Conservation (phyloP, 92 coral and sea anemone species). For the Heteractis magnifica region DNA sequence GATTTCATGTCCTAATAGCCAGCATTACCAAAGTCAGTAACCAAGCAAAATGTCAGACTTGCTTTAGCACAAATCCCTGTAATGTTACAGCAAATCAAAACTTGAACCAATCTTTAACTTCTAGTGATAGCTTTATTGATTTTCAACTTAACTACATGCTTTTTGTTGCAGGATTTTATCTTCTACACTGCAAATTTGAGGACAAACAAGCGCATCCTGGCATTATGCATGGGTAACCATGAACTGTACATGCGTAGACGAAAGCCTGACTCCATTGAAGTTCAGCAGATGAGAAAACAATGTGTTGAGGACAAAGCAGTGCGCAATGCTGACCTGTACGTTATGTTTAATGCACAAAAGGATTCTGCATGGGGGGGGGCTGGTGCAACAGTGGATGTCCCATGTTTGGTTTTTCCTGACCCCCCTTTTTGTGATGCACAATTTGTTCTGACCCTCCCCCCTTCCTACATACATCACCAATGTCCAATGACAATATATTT, state of each 20-base stretch:
- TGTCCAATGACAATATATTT: too few relatives aligned
- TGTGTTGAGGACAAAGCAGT: constrained; percentile 73
- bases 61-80: neutral
- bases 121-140: neutral
- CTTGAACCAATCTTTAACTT: neutral
- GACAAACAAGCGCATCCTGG: constrained; percentile 28
- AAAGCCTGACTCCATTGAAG: constrained; percentile 96
- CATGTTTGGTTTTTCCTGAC: too few relatives aligned
- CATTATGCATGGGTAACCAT: constrained; percentile 91
- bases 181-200: constrained; percentile 88
- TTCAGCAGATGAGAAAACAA: constrained; percentile 94
- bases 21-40: too few relatives aligned
- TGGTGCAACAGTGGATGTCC: too few relatives aligned
- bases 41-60: too few relatives aligned
- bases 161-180: constrained; percentile 44
- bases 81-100: neutral
- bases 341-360: neutral
- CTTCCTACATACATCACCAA: too few relatives aligned
- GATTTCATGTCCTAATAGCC: too few relatives aligned
- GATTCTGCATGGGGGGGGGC: too few relatives aligned
- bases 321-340: constrained; percentile 52
- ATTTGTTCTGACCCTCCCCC: too few relatives aligned
- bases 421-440: too few relatives aligned
- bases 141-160: neutral
- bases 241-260: constrained; percentile 95